Evolutionary conservation across 2,113 vertebrate genomes (phyloP).

Genomic region (Siphamia tubifer): DNA sequence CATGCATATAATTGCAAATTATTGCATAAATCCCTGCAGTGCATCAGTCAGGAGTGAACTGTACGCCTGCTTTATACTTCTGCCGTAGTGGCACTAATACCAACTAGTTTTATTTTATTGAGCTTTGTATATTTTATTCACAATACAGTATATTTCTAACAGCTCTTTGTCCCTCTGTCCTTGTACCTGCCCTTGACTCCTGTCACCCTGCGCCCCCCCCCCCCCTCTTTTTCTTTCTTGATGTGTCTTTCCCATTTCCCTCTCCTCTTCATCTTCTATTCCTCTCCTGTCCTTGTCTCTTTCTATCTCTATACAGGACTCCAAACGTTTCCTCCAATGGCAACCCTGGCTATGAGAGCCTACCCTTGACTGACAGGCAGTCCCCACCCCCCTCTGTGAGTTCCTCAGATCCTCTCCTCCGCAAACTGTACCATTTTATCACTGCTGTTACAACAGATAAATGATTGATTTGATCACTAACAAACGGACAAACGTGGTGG

Average conservation of each 20-base stretch:
- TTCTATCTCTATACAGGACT: slow-evolving; percentile 85
- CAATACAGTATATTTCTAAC: slow-evolving; percentile 74
- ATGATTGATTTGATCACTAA: slow-evolving; percentile 16
- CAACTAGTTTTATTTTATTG: slow-evolving; percentile 23
- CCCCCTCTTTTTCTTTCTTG: slow-evolving; percentile 34
- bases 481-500: slow-evolving; percentile 1
- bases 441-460: slow-evolving; percentile 6
- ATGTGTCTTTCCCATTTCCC: slow-evolving; percentile 66
- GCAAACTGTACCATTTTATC: slow-evolving; percentile 61
- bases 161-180: slow-evolving; percentile 62
- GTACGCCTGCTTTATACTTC: slow-evolving; percentile 15
- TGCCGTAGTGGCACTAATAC: slow-evolving; percentile 32
- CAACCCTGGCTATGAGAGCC: slow-evolving; percentile 94
- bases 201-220: slow-evolving; percentile 31
- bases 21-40: slow-evolving; percentile 29
- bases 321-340: slow-evolving; percentile 97
- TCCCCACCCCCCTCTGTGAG: slow-evolving; percentile 90
- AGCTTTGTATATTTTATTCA: slow-evolving; percentile 48
- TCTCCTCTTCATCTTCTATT: slow-evolving; percentile 34
- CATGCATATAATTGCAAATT: slow-evolving; percentile 55
- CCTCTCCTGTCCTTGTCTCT: slow-evolving; percentile 69
- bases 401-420: slow-evolving; percentile 78
- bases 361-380: slow-evolving; percentile 85
- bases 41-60: slow-evolving; percentile 57
- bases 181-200: slow-evolving; percentile 57